Percentiles rank a stretch among this genome's conserved stretches.
Evolutionary conservation across 1,140 invertebrate species (phyloP).

Genomic region (Camponotus floridanus): DNA sequence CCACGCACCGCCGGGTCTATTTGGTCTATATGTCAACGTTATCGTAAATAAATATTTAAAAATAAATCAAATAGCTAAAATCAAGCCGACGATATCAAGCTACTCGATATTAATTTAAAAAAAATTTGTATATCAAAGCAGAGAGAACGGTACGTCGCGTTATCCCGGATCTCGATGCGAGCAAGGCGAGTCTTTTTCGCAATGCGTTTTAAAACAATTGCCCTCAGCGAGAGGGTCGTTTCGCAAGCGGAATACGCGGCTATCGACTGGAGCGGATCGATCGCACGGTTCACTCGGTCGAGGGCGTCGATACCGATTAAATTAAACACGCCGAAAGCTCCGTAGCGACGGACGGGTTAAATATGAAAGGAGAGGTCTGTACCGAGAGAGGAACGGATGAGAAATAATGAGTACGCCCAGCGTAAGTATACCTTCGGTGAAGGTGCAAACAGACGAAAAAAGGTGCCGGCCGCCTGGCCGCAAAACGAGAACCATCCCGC

Average conservation of each 20-base stretch:
- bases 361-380: constrained; percentile 77
- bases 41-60: constrained; percentile 31
- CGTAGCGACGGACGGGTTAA: constrained; percentile 75
- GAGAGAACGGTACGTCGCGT: constrained; percentile 22
- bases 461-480: constrained; percentile 63
- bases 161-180: constrained; percentile 19
- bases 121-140: background rate
- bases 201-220: constrained; percentile 55
- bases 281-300: constrained; percentile 75
- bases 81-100: background rate
- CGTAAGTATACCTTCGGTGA: constrained; percentile 81
- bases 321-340: constrained; percentile 78
- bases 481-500: constrained; percentile 77
- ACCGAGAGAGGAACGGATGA: constrained; percentile 72
- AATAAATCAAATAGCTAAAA: background rate
- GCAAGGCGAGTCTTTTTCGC: constrained; percentile 43
- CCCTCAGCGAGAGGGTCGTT: constrained; percentile 58
- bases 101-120: background rate
- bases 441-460: constrained; percentile 81
- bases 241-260: constrained; percentile 64
- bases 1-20: background rate
- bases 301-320: constrained; percentile 83
- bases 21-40: background rate
- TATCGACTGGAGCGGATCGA: constrained; percentile 53
- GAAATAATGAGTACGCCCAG: constrained; percentile 80